Evolutionary conservation across 2,888 invertebrate genomes (phyloP), one percentile per base, ranked within the genome.

Genomic region (Penaeus monodon): DNA sequence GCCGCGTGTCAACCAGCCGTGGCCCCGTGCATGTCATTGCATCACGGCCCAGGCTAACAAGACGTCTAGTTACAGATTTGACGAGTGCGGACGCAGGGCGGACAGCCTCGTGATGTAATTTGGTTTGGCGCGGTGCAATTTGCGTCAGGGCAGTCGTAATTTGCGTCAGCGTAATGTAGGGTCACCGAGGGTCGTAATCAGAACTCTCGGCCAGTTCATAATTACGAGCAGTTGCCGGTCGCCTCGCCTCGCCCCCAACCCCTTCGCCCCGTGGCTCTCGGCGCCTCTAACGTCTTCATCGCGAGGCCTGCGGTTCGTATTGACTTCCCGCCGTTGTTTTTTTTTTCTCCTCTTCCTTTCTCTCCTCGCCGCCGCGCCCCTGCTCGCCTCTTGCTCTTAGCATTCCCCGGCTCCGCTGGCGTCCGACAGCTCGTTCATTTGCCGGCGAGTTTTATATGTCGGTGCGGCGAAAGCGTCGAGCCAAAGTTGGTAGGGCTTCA

Each of bases 141-240:
- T 65, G 44, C 65, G 66, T 80, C 65, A 29, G n/a, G 22, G 65
- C 29, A 65, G 22, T 27, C 38, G 66, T 80, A 64, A 66, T 80
- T 24, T 33, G 27, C 33, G 80, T 80, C 80, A 66, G 24, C 29
- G 80, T 80, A 80, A 80, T 80, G 6, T 44, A 7, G 66, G 80
- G 80, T 38, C 65, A 66, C 17, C 65, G 65, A 44, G 57, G 80
- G 66, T 80, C 66, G 33, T 80, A 80, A 80, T 80, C 80, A 80
- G n/a, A 65, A 65, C 64, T 80, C 80, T 65, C 57, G 57, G 57
- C 33, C 33, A 22, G 49, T 22, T 24, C 24, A 66, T 65, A 80
- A 80, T 80, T 65, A 80, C 22, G 66, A 65, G 65, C 24, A 8
- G 64, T 27, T 12, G 49, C 27, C 12, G 77, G 57, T 57, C 22